Percentiles rank a stretch among this genome's conserved stretches.
phyloP scores from a whole-genome alignment of 1,140 invertebrate species.

The Bombyx mandarina region DNA sequence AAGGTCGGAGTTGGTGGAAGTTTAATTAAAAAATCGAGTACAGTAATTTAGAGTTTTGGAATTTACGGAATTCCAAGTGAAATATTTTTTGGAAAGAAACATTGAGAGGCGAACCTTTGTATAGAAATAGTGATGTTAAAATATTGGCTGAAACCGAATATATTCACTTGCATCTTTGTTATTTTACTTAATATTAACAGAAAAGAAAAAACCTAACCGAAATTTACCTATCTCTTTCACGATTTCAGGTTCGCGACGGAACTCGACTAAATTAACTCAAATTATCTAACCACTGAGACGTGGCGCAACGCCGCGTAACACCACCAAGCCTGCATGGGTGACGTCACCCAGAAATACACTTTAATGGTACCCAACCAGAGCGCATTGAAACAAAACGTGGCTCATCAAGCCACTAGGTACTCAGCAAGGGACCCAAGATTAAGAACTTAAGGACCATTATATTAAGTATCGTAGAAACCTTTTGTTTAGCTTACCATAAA shows the following conservation, averaged over 20 bases:
- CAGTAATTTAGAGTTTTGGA: background rate
- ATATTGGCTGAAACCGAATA: no score
- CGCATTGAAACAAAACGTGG: constrained; percentile 56
- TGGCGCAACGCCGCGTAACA: constrained; percentile 15
- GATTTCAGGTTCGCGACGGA: no score
- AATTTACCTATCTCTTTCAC: no score
- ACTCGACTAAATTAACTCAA: no score
- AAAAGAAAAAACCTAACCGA: no score
- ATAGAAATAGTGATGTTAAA: no score
- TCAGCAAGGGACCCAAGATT: constrained; percentile 66
- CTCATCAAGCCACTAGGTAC: constrained; percentile 55
- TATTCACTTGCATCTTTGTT: no score
- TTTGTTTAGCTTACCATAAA: constrained; percentile 26
- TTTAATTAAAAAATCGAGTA: no score
- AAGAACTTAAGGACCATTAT: constrained; percentile 42
- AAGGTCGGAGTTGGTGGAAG: no score
- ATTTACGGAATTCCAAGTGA: background rate
- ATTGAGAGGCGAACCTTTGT: no score
- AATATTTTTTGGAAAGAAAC: background rate
- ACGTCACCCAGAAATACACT: constrained; percentile 28
- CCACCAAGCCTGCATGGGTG: constrained; percentile 41
- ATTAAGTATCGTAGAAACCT: constrained; percentile 45
- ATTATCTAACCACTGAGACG: no score
- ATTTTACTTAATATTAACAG: no score
- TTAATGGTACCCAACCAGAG: constrained; percentile 61